A percentile compares a stretch with the other conserved stretches of the same genome.
phyloP scores from a whole-genome alignment of 2,888 invertebrate species.

The Nineta flava region DNA sequence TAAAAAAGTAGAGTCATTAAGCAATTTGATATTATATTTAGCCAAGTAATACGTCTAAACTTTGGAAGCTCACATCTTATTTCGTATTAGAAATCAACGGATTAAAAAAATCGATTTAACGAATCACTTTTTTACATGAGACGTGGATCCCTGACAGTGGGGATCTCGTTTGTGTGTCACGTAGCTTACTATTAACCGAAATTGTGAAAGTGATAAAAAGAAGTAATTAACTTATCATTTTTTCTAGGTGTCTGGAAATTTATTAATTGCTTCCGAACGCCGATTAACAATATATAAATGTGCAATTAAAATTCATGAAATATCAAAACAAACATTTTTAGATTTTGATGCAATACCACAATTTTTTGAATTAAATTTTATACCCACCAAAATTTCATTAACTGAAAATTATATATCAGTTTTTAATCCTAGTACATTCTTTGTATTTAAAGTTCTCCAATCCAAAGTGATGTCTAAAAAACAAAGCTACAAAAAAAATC shows the following conservation, averaged over 20 bases:
- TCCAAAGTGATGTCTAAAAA: neutral
- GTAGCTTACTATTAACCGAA: too few relatives aligned
- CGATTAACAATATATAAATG: constrained; percentile 38
- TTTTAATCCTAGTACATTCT: constrained; percentile 40
- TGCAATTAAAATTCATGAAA: constrained; percentile 46
- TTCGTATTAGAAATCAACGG: too few relatives aligned
- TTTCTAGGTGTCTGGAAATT: constrained; percentile 25
- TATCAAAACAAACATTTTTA: constrained; percentile 47
- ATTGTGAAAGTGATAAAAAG: too few relatives aligned
- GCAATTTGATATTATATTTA: too few relatives aligned
- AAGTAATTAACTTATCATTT: neutral
- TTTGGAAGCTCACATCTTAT: too few relatives aligned
- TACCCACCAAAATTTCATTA: constrained; percentile 39
- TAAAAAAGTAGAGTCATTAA: too few relatives aligned
- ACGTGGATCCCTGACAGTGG: too few relatives aligned
- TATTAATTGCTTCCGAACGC: constrained; percentile 27
- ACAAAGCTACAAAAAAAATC: neutral
- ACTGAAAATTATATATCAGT: constrained; percentile 53
- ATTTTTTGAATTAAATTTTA: constrained; percentile 45
- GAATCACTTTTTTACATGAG: too few relatives aligned
- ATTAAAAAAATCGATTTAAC: too few relatives aligned
- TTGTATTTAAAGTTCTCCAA: constrained; percentile 34
- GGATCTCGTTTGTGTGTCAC: too few relatives aligned
- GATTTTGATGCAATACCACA: constrained; percentile 53
- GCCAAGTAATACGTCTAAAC: too few relatives aligned